Conservation (phyloP, 2,888 invertebrate species). For the Palloptera scutellata region DNA sequence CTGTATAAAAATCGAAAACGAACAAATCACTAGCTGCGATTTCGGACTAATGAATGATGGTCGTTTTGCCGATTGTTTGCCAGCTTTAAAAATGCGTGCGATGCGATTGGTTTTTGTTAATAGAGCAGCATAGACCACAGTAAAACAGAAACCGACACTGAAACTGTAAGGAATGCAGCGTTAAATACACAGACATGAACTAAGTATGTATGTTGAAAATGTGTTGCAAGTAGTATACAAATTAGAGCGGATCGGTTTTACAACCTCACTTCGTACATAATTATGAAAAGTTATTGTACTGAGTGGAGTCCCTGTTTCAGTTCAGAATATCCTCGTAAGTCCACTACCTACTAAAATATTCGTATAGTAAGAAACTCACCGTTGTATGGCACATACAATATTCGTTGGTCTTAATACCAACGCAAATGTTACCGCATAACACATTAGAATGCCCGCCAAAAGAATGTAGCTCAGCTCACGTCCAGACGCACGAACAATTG, state of each 20-base stretch:
- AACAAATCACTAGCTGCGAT: constrained; percentile 90
- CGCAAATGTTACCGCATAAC: constrained; percentile 92
- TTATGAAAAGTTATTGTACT: neutral
- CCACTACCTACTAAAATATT: too few relatives aligned
- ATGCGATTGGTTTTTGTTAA: constrained; percentile 98
- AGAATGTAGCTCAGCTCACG: constrained; percentile 90
- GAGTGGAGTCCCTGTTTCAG: neutral
- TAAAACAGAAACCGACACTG: constrained; percentile 94
- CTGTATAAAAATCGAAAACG: constrained; percentile 87
- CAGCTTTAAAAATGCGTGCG: constrained; percentile 95
- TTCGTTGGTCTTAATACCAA: constrained; percentile 87
- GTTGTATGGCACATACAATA: constrained; percentile 88
- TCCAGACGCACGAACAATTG: constrained; percentile 96
- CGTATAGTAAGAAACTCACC: constrained; percentile 71
- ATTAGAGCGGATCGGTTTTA: too few relatives aligned
- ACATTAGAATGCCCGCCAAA: constrained; percentile 87
- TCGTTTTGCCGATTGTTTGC: constrained; percentile 91
- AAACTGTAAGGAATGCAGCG: constrained; percentile 70
- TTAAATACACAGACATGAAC: too few relatives aligned
- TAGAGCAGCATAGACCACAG: constrained; percentile 95
- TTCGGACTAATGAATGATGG: constrained; percentile 93
- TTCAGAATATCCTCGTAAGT: too few relatives aligned
- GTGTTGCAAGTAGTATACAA: too few relatives aligned
- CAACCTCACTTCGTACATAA: neutral
- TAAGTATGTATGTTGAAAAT: too few relatives aligned